phyloP scores from a whole-genome alignment of 2,888 invertebrate genomes.

The Andrena hattorfiana region DNA sequence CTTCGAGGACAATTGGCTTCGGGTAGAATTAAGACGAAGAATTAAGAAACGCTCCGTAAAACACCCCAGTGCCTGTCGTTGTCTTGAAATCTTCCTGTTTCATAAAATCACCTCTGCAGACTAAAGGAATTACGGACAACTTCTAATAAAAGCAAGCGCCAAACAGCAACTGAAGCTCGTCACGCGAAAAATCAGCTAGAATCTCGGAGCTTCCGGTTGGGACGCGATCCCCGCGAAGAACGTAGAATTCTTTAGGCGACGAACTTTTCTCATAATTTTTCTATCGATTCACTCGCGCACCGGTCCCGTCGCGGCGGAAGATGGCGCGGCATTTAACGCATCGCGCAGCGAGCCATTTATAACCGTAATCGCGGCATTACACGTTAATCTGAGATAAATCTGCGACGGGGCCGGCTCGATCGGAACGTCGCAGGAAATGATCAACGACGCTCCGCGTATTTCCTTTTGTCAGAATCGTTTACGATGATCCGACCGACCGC shows the following conservation, averaged over 20 bases:
- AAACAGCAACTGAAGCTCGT: not conserved
- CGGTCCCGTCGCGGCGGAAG: not conserved
- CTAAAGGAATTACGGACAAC: too few species aligned
- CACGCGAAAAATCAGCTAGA: not conserved
- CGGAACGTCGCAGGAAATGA: constrained; percentile 52
- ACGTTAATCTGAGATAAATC: constrained; percentile 56
- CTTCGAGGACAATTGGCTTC: not conserved
- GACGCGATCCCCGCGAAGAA: constrained; percentile 2
- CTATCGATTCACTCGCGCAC: not conserved
- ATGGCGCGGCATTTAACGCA: constrained; percentile 33
- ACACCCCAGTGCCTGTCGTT: too few species aligned
- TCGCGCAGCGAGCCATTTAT: constrained; percentile 44
- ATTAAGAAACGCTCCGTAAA: too few species aligned
- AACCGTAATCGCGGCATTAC: constrained; percentile 55
- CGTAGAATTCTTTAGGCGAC: constrained; percentile 6
- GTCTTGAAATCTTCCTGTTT: too few species aligned
- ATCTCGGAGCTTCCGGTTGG: not conserved
- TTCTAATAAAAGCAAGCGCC: too few species aligned
- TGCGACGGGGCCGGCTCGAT: constrained; percentile 36
- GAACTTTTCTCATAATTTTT: not conserved
- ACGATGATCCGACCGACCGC: constrained; percentile 29
- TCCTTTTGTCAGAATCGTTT: constrained; percentile 56
- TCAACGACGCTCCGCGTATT: constrained; percentile 48
- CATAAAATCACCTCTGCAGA: too few species aligned
- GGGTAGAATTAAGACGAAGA: too few species aligned